phyloP scores from a whole-genome alignment of 1,140 invertebrate species.

The Trigoniulus corallinus region DNA sequence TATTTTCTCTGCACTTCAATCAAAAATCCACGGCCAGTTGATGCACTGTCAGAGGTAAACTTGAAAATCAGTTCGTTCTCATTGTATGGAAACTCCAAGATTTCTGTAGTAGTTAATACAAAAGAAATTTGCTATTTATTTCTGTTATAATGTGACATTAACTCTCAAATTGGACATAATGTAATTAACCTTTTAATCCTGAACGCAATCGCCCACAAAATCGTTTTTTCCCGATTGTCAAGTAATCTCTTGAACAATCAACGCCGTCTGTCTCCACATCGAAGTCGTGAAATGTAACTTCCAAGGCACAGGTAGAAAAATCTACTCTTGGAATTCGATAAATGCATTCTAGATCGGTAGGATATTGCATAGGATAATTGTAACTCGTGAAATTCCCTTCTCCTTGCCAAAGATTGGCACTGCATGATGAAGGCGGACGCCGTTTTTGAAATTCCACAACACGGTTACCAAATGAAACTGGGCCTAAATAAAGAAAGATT shows the following conservation, averaged over 20 bases:
- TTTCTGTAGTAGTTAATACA: conserved; percentile 12
- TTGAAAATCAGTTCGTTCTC: conserved; percentile 11
- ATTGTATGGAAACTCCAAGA: conserved; percentile 10
- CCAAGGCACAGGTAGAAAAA: conserved; percentile 10
- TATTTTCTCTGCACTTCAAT: conserved; percentile 9
- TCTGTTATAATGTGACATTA: too few species aligned
- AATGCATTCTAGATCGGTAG: conserved; percentile 12
- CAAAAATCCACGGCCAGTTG: conserved; percentile 14
- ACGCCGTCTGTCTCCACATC: conserved; percentile 10
- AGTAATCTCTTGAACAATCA: conserved; percentile 12
- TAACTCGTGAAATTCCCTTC: conserved; percentile 15
- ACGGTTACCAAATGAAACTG: too few species aligned
- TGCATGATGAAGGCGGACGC: too few species aligned
- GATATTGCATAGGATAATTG: conserved; percentile 13
- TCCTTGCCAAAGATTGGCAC: conserved; percentile 15
- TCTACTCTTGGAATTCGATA: conserved; percentile 14
- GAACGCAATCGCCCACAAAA: conserved; percentile 12
- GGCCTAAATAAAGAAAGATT: too few species aligned
- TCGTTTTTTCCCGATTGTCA: conserved; percentile 12
- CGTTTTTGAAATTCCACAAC: too few species aligned
- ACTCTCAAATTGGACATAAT: too few species aligned
- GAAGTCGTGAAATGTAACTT: conserved; percentile 15
- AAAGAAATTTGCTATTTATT: too few species aligned
- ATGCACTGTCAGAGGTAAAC: conserved; percentile 10
- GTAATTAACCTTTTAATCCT: conserved; percentile 8